Conservation (phyloP, 2,797 vertebrate species). For the Tauraco hartlaubi region DNA sequence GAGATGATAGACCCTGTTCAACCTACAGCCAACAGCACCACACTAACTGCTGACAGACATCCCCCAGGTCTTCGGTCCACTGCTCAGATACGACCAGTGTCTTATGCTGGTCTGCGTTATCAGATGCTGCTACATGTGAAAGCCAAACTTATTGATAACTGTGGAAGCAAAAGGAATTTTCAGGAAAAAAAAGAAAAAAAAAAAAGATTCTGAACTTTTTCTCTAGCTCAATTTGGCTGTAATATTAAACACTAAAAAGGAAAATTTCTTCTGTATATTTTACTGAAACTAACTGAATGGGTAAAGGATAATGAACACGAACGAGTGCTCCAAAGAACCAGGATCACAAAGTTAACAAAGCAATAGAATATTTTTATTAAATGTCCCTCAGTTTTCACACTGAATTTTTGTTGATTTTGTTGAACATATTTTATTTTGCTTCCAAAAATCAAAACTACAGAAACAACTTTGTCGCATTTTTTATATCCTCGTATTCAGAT, state of each 20-base stretch:
- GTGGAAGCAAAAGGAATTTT: background rate
- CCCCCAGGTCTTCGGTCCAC: background rate
- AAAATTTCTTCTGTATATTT: background rate
- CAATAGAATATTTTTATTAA: background rate
- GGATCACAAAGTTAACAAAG: background rate
- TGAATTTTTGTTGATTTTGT: background rate
- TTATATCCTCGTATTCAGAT: background rate
- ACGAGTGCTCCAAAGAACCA: background rate
- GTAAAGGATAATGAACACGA: background rate
- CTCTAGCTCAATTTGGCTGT: background rate
- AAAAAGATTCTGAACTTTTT: background rate
- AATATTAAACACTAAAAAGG: background rate
- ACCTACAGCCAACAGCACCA: background rate
- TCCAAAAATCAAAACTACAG: background rate
- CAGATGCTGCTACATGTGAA: background rate
- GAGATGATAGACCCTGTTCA: background rate
- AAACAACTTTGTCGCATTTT: background rate
- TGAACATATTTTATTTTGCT: background rate
- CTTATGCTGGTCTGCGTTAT: background rate
- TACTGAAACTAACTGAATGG: background rate
- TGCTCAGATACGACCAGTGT: background rate
- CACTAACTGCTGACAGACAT: accelerated
- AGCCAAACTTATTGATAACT: background rate
- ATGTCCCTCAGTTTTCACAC: accelerated
- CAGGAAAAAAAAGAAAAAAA: background rate